phyloP scores from a whole-genome alignment of 1,140 invertebrate genomes.

The Penaeus japonicus region DNA sequence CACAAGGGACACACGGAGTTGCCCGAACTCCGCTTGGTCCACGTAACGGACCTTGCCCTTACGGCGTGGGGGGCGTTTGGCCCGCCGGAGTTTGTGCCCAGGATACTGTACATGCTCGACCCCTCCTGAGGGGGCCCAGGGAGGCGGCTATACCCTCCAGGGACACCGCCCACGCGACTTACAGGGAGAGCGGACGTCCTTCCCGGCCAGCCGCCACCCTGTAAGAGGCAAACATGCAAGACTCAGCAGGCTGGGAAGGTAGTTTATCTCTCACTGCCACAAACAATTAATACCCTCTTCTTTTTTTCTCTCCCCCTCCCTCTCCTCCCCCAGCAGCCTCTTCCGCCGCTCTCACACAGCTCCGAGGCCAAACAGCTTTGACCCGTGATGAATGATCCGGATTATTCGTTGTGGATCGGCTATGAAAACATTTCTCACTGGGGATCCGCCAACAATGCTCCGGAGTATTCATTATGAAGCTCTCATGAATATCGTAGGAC shows the following conservation, averaged over 20 bases:
- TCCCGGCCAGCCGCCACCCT: constrained; percentile 44
- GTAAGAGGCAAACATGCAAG: constrained; percentile 53
- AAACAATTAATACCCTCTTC: neutral
- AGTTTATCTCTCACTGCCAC: neutral
- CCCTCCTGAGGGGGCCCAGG: neutral
- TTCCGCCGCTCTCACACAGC: too few species aligned
- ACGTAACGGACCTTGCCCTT: neutral
- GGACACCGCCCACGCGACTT: neutral
- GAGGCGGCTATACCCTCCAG: too few species aligned
- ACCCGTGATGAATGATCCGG: too few species aligned
- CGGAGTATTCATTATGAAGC: too few species aligned
- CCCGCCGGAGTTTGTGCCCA: neutral
- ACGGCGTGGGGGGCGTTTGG: neutral
- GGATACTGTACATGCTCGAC: neutral
- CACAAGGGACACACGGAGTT: constrained; percentile 36
- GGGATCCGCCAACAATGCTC: too few species aligned
- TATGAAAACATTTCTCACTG: too few species aligned
- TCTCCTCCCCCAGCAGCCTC: neutral
- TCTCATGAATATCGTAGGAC: too few species aligned
- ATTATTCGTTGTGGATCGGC: too few species aligned
- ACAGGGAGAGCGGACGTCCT: constrained; percentile 33
- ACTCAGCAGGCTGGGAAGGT: constrained; percentile 39
- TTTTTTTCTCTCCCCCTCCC: neutral
- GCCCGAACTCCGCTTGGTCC: constrained; percentile 15
- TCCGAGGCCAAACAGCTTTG: too few species aligned